These are phyloP conservation scores for Gymnorhina tibicen DNA, from an alignment of 2,113 vertebrate genomes.

Conservation along the genomic window DNA sequence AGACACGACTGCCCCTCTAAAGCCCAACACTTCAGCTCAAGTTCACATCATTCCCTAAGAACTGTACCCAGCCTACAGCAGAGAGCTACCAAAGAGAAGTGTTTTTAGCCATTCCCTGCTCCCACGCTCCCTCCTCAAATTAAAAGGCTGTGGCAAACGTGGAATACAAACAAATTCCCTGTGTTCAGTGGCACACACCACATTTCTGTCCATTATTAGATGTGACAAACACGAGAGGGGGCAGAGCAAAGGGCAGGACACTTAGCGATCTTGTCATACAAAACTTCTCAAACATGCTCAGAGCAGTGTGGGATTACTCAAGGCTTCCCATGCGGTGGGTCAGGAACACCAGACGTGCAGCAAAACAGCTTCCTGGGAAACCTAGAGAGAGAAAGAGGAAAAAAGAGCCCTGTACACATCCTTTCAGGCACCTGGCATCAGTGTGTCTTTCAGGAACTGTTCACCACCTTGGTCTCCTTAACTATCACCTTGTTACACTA, in stretches of 20 bases:
- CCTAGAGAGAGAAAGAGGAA: background rate
- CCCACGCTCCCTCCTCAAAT: constrained; percentile 57
- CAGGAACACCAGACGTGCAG: background rate
- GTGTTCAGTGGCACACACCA: constrained; percentile 54
- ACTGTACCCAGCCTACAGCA: background rate
- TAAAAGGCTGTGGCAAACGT: constrained; percentile 34
- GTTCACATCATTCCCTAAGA: background rate
- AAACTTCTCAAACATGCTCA: constrained; percentile 53
- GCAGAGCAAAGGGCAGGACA: constrained; percentile 61
- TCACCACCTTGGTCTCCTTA: background rate
- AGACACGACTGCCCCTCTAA: background rate
- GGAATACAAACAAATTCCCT: constrained; percentile 55
- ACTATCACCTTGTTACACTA: background rate
- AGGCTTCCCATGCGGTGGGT: constrained; percentile 16
- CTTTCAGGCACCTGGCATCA: background rate
- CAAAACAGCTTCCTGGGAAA: background rate
- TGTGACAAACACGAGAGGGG: constrained; percentile 65
- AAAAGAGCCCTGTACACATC: background rate
- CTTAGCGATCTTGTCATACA: constrained; percentile 45
- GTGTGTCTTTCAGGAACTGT: background rate
- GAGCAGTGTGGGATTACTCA: constrained; percentile 43
- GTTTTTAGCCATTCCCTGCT: constrained; percentile 11
- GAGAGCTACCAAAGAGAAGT: background rate
- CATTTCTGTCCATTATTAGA: constrained; percentile 60
- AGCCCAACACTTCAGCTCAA: background rate